Evolutionary conservation across 2,888 invertebrate genomes (phyloP).

Genomic region (Idaea aversata): DNA sequence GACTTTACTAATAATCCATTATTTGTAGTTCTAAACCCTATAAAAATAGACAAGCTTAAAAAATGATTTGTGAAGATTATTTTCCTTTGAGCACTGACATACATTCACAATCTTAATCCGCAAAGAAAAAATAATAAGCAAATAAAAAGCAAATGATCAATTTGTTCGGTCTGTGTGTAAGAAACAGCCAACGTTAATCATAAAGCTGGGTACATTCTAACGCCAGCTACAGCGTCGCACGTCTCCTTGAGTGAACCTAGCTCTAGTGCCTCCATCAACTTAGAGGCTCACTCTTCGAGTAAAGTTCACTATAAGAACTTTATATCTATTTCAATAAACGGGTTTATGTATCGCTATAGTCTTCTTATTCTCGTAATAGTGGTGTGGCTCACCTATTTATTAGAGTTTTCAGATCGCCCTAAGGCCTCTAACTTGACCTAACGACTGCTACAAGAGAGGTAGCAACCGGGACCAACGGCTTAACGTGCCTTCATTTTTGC

Average conservation of each 20-base stretch:
- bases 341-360: no score
- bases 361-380: no score
- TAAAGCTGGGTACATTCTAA: constrained; percentile 33
- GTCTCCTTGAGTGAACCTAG: constrained; percentile 20
- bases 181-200: constrained; percentile 24
- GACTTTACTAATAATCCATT: no score
- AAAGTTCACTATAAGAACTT: constrained; percentile 14
- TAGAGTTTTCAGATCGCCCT: no score
- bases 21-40: no score
- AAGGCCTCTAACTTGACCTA: no score
- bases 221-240: constrained; percentile 31
- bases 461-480: no score
- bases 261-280: constrained; percentile 39
- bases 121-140: neutral
- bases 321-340: no score
- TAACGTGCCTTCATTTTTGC: no score
- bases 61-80: neutral
- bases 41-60: neutral
- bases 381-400: no score
- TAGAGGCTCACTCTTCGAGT: constrained; percentile 30
- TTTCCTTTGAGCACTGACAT: neutral
- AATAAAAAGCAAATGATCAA: neutral
- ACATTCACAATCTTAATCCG: neutral
- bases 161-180: neutral
- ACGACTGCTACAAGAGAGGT: no score